A percentile compares a stretch with the other conserved stretches of the same genome.
phyloP scores from a whole-genome alignment of 2,113 vertebrate species.

The Gnathonemus longibarbis region DNA sequence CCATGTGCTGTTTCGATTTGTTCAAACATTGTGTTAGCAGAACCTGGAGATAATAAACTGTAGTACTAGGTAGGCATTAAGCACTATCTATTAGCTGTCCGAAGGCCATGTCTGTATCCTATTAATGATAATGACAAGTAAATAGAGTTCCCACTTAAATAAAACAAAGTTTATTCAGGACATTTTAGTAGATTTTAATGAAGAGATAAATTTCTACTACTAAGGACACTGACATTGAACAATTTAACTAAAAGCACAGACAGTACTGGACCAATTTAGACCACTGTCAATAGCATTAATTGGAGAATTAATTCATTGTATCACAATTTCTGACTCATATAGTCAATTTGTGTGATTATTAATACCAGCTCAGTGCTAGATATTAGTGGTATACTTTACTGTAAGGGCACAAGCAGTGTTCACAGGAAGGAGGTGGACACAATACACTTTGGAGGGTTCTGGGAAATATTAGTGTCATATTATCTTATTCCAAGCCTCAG shows the following conservation, averaged over 20 bases:
- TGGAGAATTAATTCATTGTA: neutral
- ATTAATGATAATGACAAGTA: neutral
- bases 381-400: neutral
- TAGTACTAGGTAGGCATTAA: neutral
- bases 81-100: neutral
- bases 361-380: neutral
- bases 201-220: neutral
- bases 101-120: neutral
- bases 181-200: neutral
- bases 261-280: neutral
- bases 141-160: neutral
- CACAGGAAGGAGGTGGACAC: neutral
- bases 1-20: neutral
- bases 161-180: neutral
- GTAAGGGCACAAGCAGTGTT: neutral
- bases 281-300: neutral
- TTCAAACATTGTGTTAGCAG: neutral
- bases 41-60: neutral
- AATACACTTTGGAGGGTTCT: constrained; percentile 15
- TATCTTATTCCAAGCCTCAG: constrained; percentile 31
- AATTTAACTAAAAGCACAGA: neutral
- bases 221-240: neutral
- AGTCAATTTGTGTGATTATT: neutral
- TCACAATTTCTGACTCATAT: neutral
- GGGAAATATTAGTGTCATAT: constrained; percentile 37